phyloP scores from a whole-genome alignment of 2,797 vertebrate species.

The Brachyrhaphis roseni region DNA sequence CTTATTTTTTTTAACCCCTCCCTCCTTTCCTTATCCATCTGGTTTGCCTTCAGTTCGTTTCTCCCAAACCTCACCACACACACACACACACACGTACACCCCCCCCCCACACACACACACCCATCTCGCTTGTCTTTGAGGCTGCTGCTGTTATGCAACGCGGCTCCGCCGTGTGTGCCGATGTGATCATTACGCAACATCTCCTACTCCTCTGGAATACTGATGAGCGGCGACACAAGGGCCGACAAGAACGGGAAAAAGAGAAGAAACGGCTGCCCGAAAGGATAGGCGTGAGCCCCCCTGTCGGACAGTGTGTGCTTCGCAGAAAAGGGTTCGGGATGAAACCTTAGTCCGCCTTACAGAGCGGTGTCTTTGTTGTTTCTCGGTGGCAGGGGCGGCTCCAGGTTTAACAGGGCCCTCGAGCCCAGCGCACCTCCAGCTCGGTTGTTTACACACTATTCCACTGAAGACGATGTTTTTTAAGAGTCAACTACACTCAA shows the following conservation, averaged over 20 bases:
- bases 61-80: background rate
- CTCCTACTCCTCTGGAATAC: slow-evolving; percentile 76
- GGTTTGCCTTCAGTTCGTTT: slow-evolving; percentile 23
- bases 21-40: slow-evolving; percentile 14
- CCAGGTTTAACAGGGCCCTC: background rate
- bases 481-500: background rate
- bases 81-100: too few relatives aligned
- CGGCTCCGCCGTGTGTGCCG: slow-evolving; percentile 71
- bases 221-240: slow-evolving; percentile 64
- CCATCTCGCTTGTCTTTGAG: slow-evolving; percentile 56
- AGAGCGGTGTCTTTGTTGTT: slow-evolving; percentile 19
- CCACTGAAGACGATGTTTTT: background rate
- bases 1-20: background rate
- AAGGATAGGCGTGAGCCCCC: background rate
- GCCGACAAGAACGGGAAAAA: background rate
- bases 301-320: background rate
- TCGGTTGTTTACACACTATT: too few relatives aligned
- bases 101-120: slow-evolving; percentile 24
- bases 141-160: slow-evolving; percentile 76
- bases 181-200: slow-evolving; percentile 81
- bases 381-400: slow-evolving; percentile 4
- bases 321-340: background rate
- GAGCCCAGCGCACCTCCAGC: too few relatives aligned
- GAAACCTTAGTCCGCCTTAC: background rate
- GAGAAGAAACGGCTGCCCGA: background rate